Evolutionary conservation across 2,113 vertebrate genomes (phyloP).

Genomic region (Mungos mungo): DNA sequence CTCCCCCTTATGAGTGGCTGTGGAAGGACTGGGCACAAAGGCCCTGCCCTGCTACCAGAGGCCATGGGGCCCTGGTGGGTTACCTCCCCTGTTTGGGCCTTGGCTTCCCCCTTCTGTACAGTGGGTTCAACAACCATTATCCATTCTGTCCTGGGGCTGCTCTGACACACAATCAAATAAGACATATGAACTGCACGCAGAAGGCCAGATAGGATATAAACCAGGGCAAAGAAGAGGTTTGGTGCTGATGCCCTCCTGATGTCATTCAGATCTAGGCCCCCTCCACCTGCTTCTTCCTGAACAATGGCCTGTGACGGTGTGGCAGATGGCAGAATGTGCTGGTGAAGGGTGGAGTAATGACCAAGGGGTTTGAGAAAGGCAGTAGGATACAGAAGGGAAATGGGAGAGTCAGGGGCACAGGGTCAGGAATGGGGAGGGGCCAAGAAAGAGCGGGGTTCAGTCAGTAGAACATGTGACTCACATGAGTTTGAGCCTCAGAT

Average conservation of each 20-base stretch:
- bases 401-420: not conserved
- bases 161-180: slow-evolving; percentile 4
- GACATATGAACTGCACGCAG: not conserved
- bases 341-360: not conserved
- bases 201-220: not conserved
- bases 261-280: not conserved
- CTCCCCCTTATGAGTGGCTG: not conserved
- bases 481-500: not conserved
- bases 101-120: not conserved
- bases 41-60: not conserved
- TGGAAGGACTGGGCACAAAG: not conserved
- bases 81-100: not conserved
- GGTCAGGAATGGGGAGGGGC: not conserved
- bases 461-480: not conserved
- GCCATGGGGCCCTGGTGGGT: not conserved
- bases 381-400: not conserved
- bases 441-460: not conserved
- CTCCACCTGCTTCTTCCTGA: not conserved
- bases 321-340: not conserved
- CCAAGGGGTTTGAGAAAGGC: not conserved
- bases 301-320: slow-evolving; percentile 50
- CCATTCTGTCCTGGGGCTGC: not conserved
- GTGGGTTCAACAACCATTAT: not conserved
- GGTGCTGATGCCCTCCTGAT: not conserved
- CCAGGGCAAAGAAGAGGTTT: not conserved